Evolutionary conservation across 2,113 vertebrate genomes (phyloP), one percentile per base, ranked within the genome.

Genomic region (Acrocephalus arundinaceus): DNA sequence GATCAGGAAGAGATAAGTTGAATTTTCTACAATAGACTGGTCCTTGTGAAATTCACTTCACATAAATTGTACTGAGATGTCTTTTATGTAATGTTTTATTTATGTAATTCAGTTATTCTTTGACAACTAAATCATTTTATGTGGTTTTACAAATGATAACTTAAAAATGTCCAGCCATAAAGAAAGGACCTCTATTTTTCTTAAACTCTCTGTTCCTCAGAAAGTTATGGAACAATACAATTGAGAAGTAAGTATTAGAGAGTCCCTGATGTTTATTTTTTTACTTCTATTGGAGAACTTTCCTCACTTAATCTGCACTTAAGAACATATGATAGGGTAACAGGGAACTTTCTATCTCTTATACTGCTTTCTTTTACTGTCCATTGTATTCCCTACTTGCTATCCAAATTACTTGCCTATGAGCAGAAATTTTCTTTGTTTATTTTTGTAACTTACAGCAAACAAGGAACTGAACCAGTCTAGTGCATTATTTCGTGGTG

Each of bases 61-160:
- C 76, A 93, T 97, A 97, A 97, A 97, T 97, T 97, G 84, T 77
- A 81, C 87, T 79, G 89, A 95, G 88, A 93, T 8, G 30, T 94
- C 81, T 96, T 97, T 96, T 89, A 55, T 94, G 72, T 94, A 89
- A 98, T 97, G 90, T 97, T 98, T 98, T 98, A 98, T 97, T 98
- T 98, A 97, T 98, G 96, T 95, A 96, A 96, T 97, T 92, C 96
- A 88, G 93, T 96, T 97, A 95, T 97, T 86, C 85, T 95, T 97
- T 96, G 78, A 84, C 96, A 92, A 94, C 72, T 94, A 91, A 86
- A 95, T 96, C 88, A 95, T 96, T 97, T 97, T 84, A 67, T 90
- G 74, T 94, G 45, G 49, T 85, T 84, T 93, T 97, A 96, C 84
- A 84, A 96, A 96, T 96, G 91, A 65, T 91, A 96, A 76, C 68